These are phyloP conservation scores for Barnardius zonarius DNA, from an alignment of 2,113 vertebrate genomes.

Conservation along the genomic window DNA sequence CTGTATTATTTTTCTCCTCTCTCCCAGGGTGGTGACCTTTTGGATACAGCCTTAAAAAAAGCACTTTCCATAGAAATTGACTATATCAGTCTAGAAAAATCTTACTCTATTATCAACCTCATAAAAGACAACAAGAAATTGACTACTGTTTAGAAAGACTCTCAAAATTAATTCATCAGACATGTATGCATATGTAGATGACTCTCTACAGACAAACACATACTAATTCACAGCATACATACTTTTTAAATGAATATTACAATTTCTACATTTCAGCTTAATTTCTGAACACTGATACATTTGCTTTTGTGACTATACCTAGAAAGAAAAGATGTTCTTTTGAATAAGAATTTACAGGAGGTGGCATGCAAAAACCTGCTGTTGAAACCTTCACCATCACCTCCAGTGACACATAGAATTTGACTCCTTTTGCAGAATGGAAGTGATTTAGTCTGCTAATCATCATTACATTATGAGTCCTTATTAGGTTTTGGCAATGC, in stretches of 20 bases:
- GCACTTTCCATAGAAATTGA: background rate
- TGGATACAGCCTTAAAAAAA: background rate
- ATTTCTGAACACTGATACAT: background rate
- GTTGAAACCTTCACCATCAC: background rate
- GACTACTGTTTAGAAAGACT: background rate
- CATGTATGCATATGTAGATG: background rate
- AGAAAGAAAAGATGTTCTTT: background rate
- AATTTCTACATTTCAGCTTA: background rate
- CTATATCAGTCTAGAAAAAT: background rate
- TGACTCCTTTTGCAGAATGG: background rate
- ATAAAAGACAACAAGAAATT: background rate
- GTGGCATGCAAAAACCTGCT: background rate
- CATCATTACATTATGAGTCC: background rate
- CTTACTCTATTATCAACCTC: background rate
- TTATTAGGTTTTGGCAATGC: background rate
- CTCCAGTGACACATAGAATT: background rate
- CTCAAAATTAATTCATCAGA: background rate
- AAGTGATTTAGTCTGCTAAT: background rate
- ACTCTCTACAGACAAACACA: background rate
- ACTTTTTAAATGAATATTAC: background rate
- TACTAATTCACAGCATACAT: background rate
- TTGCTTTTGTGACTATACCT: background rate
- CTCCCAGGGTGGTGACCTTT: background rate
- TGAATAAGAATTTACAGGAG: background rate
- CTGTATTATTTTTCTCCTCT: constrained; percentile 5